Evolutionary conservation across 2,797 vertebrate species (phyloP).

Genomic region (Kryptopterus vitreolus): DNA sequence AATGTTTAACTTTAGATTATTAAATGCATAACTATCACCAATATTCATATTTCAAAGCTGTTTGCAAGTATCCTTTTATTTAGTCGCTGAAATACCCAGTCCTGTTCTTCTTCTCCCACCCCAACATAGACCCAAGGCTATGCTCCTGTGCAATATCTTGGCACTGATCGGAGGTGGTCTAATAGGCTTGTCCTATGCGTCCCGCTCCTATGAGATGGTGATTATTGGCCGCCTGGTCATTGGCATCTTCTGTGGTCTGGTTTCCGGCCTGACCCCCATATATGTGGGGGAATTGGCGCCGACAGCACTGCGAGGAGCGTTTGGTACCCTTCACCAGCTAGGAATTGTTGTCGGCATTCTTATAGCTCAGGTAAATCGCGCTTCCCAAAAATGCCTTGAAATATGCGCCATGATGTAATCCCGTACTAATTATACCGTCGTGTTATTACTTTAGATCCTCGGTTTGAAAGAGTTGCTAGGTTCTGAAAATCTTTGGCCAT

Average conservation of each 20-base stretch:
- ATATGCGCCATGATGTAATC: not conserved
- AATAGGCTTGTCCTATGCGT: constrained; percentile 81
- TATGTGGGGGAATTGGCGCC: constrained; percentile 91
- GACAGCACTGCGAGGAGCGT: constrained; percentile 85
- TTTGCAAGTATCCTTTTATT: not conserved
- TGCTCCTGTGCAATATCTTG: constrained; percentile 84
- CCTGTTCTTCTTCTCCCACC: not conserved
- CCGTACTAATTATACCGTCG: not conserved
- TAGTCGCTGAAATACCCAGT: not conserved
- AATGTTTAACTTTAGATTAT: not conserved
- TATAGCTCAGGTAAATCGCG: constrained; percentile 83
- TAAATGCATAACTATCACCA: not conserved
- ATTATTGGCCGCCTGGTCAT: constrained; percentile 86
- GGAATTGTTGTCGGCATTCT: constrained; percentile 94
- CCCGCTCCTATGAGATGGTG: constrained; percentile 81
- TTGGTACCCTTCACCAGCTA: constrained; percentile 92
- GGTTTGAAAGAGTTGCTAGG: constrained; percentile 83
- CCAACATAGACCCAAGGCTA: constrained; percentile 83
- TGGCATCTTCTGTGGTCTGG: constrained; percentile 87
- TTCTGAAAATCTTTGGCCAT: constrained; percentile 78
- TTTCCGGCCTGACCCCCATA: constrained; percentile 92
- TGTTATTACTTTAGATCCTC: constrained; percentile 72
- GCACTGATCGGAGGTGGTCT: constrained; percentile 77
- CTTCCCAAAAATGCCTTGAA: not conserved
- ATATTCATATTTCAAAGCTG: not conserved